Base-by-base conservation (phyloP, 2,797 vertebrate genomes). In the Rhabdomys pumilio region DNA sequence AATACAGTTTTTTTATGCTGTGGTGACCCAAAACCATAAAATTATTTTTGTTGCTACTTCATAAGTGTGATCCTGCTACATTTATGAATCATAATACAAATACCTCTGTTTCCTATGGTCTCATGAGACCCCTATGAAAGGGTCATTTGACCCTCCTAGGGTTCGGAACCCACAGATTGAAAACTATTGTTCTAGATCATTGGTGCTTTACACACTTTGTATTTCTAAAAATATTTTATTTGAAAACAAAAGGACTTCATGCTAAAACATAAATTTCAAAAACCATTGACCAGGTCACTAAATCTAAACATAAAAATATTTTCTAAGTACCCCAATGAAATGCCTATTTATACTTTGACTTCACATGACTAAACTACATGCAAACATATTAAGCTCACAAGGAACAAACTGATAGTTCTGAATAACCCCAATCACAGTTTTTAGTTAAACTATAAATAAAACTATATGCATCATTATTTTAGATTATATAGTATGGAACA, bases 261-360 rank as follows among this genome's bases (percentile, higher is more conserved):
- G 50, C 50, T 96, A 86, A 91, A 91, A 93, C 72, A 79, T 69
- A 76, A 96, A 92, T 59, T 95, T 93, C 85, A 38, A 92, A 94
- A 96, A 94, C 44, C 72, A 95, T 34, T 82, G 17, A 90, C 87
- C 79, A 95, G 41, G 38, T 88, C 41, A 85, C 80, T 96, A 89
- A 94, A 97, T 92, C 15, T 85, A 38, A 93, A 94, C 90, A 90
- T 94, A 67, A 95, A 96, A 88, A 97, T 92, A n/a, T 95, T 94
- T 93, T 90, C 92, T 94, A 76, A 94, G 90, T 96, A 96, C 85
- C 87, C 77, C 91, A 55, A 38, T 93, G 83, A 76, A 96, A 38
- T 90, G 44, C n/a, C 61, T 59, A 93, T 92, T 92, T 96, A 92
- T 86, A 96, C 79, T 94, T 95, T 94, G 57, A 95, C 59, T 93